These are phyloP conservation scores for Pycnonotus jocosus DNA, from an alignment of 2,113 vertebrate species.

Conservation along the genomic window DNA sequence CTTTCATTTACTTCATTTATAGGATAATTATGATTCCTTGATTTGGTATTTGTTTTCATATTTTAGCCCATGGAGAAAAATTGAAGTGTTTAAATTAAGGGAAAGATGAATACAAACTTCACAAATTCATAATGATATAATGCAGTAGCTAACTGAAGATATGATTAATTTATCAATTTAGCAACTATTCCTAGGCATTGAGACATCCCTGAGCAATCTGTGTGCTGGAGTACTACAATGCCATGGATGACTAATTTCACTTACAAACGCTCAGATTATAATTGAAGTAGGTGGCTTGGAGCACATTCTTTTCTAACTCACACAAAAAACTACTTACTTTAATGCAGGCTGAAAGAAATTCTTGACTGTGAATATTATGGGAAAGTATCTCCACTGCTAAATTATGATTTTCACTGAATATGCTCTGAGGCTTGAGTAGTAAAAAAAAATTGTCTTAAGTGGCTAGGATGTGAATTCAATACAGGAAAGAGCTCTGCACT, in stretches of 20 bases:
- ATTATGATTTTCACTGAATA: neutral
- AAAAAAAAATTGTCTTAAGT: neutral
- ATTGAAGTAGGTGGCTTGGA: neutral
- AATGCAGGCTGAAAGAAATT: neutral
- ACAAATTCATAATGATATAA: neutral
- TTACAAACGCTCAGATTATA: neutral
- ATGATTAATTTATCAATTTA: constrained; percentile 5
- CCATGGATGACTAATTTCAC: neutral
- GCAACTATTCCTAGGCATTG: neutral
- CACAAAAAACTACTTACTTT: neutral
- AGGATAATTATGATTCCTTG: neutral
- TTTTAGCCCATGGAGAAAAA: neutral
- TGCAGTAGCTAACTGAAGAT: neutral
- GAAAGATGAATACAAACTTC: neutral
- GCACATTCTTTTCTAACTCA: neutral
- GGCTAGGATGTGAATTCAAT: neutral
- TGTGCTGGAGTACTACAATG: neutral
- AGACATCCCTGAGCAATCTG: neutral
- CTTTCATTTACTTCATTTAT: neutral
- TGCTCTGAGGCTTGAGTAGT: neutral
- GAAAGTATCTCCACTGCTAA: neutral
- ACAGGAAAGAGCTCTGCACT: neutral
- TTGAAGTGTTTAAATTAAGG: neutral
- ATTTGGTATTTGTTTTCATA: neutral
- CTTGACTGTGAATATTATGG: neutral